Percentiles rank a stretch among this genome's conserved stretches.
Evolutionary conservation across 2,113 vertebrate species (phyloP).

Genomic region (Macrotis lagotis): DNA sequence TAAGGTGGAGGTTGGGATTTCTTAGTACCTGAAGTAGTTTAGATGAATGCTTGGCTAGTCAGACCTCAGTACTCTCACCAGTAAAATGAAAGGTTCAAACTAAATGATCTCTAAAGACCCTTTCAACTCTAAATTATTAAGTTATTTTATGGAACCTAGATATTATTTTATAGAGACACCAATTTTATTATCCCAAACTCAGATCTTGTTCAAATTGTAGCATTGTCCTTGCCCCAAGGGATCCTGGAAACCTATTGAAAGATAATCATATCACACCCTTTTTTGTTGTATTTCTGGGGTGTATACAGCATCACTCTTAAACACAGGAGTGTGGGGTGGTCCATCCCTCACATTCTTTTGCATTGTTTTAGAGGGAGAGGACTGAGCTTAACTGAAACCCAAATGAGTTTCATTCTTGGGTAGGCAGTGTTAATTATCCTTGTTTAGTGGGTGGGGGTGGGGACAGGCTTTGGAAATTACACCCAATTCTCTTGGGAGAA

Average conservation of each 20-base stretch:
- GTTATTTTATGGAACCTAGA: no score
- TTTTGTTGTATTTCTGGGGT: slow-evolving; percentile 7
- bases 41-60: neutral
- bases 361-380: slow-evolving; percentile 39
- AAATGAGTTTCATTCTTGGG: slow-evolving; percentile 41
- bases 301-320: slow-evolving; percentile 35
- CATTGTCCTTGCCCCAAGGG: neutral
- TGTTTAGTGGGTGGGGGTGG: slow-evolving; percentile 59
- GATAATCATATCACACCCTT: neutral
- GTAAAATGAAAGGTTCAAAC: neutral
- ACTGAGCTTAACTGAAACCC: slow-evolving; percentile 46
- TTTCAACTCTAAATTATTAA: neutral
- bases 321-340: neutral
- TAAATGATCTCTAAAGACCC: neutral
- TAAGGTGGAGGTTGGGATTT: neutral
- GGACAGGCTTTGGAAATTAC: slow-evolving; percentile 22
- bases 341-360: neutral
- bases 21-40: neutral
- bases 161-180: neutral
- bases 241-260: slow-evolving; percentile 23
- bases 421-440: slow-evolving; percentile 67
- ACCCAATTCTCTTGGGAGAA: slow-evolving; percentile 49
- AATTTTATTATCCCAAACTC: neutral
- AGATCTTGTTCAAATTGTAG: slow-evolving; percentile 15
- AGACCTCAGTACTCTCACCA: neutral